Evolutionary conservation across 1,140 invertebrate species (phyloP), one percentile per base, ranked within the genome.

Genomic region (Platorchestia sp.): DNA sequence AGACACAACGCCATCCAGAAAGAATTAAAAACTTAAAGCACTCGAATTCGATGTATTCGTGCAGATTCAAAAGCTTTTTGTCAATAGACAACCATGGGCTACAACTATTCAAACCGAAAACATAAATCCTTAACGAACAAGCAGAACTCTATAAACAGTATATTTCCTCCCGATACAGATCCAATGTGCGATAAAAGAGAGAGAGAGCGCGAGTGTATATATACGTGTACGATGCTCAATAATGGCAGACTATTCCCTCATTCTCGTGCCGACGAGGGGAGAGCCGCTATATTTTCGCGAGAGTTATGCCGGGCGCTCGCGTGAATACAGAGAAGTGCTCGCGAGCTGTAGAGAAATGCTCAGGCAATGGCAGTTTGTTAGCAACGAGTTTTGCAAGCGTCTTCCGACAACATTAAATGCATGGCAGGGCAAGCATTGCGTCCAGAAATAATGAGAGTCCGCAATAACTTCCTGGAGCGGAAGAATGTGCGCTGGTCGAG

Each of bases 341-440:
- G 59, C 59, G 27, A 75, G 59, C 59, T 75, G 36, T 75, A 75
- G 59, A 75, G 59, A 75, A 75, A 75, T 75, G 59, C 59, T 36
- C 59, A 19, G 59, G 59, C 59, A 75, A 75, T 75, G 59, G 59
- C 59, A 75, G 59, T 75, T 75, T 75, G 59, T 75, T 75, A 75
- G 59, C 59, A 75, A 75, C 59, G 59, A 75, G 59, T 75, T 75
- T 75, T 75, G 59, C 59, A 75, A 75, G 59, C 59, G 27, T 75
- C 59, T 75, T 75, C 59, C 59, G 59, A 75, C 59, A 75, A 75
- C 59, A 75, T 75, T 75, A 75, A 75, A 75, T 75, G 59, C 59
- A 75, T 36, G 59, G 59, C 59, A 75, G 59, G 59, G 59, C 59
- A 75, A 75, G 59, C 59, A 75, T 75, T 36, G 59, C 59, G 59